Base-by-base conservation (phyloP, 2,888 invertebrate genomes). In the Nipponacmea schrenckii region DNA sequence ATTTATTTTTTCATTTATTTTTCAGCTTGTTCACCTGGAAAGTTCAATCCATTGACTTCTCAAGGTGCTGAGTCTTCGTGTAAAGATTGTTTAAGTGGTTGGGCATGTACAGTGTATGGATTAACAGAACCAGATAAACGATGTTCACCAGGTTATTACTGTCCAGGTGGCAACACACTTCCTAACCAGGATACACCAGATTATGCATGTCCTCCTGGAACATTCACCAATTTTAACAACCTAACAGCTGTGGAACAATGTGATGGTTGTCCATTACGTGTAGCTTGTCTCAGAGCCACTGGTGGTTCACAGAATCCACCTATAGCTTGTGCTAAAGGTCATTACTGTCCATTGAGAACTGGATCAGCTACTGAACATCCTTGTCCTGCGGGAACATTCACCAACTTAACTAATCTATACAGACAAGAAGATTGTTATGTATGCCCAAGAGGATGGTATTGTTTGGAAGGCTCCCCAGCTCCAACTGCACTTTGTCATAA, bases 121-220 rank as follows among this genome's bases (percentile, higher is more conserved):
- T 80, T 87, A 0, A 80, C 84, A 3, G 71, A 77, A 64, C 85
- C 87, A 7, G 80, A 87, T 73, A 79, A 80, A 64, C 80, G 84
- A 0, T 88, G 87, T 72, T 80, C 82, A 14, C 84, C 85, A 14
- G 87, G 87, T 0, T 84, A 86, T 77, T 88, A 84, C 78, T 88
- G 87, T 72, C 87, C 86, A 0, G 85, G 83, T 7, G 85, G 85
- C 7, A 87, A 86, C 72, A 75, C 78, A 64, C 74, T 77, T 4
- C 82, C 82, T 20, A 85, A 85, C 72, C 85, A 86, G 72, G 56
- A 56, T 56, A 24, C 24, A 2, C 78, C 82, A 12, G 85, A 84
- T 62, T 82, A 84, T 76, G 83, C 84, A 7, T 87, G 87, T 65
- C 87, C 87, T 1, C 83, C 86, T 14, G 87, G 87, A 2, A 82